Evolutionary conservation across 2,797 vertebrate species (phyloP), one percentile per base, ranked within the genome.

Genomic region (Hippoglossus hippoglossus): DNA sequence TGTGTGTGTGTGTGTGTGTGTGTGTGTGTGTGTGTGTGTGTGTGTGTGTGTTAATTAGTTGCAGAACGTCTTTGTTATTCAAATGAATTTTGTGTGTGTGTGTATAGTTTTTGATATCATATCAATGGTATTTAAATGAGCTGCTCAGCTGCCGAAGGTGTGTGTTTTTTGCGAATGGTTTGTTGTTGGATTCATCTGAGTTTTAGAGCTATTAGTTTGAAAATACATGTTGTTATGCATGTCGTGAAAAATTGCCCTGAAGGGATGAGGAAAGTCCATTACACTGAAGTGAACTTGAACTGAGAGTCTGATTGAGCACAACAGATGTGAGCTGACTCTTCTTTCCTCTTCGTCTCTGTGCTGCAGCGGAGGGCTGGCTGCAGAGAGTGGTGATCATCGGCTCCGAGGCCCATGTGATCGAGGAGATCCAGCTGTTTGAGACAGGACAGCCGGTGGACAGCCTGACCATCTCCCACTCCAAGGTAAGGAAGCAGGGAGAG

Each of bases 341-440:
- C 57, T 4, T 31, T 64, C 41, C 18, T 72, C 19, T 58, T 13
- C 6, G 25, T 57, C 41, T 55, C 39, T 77, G 69, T 72, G 28
- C 65, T 15, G 0, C 82, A 99, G 98, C 94, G 59, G 93, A 96
- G 0, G 98, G 98, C 7, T 98, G 97, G 97, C 92, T 99, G 67
- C 96, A 97, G 86, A 96, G 98, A 71, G 97, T 97, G 0, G 94
- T 97, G 81, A 93, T 95, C 74, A 53, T 97, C 75, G 95, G 95
- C 4, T 28, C 93, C 0, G 93, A 91, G 19, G 91, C 95, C 16
- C 96, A 99, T 19, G 93, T 99, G 71, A 96, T 98, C 0, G 98
- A 99, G 85, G 98, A 99, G 90, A 94, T 99, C 88, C 97, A 99
- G 91, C 94, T 99, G 84, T 99, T 99, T 26, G 94, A 97, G 73